Evolutionary conservation across 2,888 invertebrate species (phyloP).

Genomic region (Netelia inedita): DNA sequence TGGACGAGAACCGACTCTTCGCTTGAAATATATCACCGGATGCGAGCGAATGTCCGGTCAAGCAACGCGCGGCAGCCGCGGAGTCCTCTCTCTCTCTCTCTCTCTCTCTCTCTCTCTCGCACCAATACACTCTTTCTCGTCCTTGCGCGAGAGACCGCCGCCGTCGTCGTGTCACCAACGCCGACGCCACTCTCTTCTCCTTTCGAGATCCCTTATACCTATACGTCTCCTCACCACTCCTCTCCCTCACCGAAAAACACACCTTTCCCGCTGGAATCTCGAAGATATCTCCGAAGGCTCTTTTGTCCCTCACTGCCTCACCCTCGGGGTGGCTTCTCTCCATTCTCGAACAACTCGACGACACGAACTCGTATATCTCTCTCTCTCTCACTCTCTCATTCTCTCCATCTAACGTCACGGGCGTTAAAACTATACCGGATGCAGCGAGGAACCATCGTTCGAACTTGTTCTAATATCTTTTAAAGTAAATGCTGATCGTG

Average conservation of each 20-base stretch:
- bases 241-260: constrained; percentile 49
- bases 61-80: constrained; percentile 63
- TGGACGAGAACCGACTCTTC: constrained; percentile 66
- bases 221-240: neutral
- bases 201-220: constrained; percentile 9
- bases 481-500: constrained; percentile 68
- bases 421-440: constrained; percentile 56
- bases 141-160: constrained; percentile 21
- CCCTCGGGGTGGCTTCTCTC: constrained; percentile 19
- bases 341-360: constrained; percentile 53
- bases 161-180: constrained; percentile 42
- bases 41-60: constrained; percentile 72
- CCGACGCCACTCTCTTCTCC: constrained; percentile 48
- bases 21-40: constrained; percentile 82
- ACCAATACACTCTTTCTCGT: neutral
- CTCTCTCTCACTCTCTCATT: constrained; percentile 22
- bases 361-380: constrained; percentile 50
- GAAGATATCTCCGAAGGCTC: constrained; percentile 59
- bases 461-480: constrained; percentile 57
- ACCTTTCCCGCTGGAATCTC: constrained; percentile 65
- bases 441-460: constrained; percentile 12
- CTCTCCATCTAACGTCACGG: constrained; percentile 44
- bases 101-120: constrained; percentile 21
- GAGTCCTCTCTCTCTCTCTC: constrained; percentile 66
- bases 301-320: constrained; percentile 40